These are phyloP conservation scores for Syngnathus acus DNA, from an alignment of 2,797 vertebrate species.

Conservation along the genomic window DNA sequence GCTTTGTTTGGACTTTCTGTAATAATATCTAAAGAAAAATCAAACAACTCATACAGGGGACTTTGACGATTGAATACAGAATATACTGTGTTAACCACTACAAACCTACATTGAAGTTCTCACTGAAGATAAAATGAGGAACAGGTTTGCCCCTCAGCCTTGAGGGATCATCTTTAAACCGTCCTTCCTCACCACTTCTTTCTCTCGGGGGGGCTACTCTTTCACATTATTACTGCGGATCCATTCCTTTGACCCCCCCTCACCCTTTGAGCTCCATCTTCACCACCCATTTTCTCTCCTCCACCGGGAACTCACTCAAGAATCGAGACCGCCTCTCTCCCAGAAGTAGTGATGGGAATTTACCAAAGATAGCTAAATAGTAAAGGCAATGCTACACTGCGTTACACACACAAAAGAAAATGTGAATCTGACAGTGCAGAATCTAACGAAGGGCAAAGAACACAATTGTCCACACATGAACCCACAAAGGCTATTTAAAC, in stretches of 20 bases:
- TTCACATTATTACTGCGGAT: conserved; percentile 45
- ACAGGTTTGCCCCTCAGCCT: no score
- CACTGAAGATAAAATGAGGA: no score
- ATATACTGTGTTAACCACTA: no score
- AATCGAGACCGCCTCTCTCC: conserved; percentile 34
- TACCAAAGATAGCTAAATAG: conserved; percentile 45
- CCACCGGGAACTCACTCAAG: conserved; percentile 23
- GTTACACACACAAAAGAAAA: not conserved
- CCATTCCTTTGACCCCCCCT: conserved; percentile 21
- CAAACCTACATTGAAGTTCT: no score
- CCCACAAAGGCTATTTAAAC: conserved; percentile 69
- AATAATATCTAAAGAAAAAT: no score
- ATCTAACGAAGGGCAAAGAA: conserved; percentile 39
- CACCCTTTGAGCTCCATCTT: conserved; percentile 5
- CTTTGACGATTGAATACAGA: no score
- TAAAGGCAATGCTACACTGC: conserved; percentile 22
- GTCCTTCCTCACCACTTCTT: no score
- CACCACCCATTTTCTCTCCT: conserved; percentile 5
- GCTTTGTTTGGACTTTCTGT: no score
- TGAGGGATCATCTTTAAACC: no score
- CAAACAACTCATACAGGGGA: no score
- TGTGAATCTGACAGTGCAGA: not conserved
- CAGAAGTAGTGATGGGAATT: conserved; percentile 26
- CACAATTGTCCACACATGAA: conserved; percentile 39
- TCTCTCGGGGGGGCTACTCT: conserved; percentile 5